These are phyloP conservation scores for Cephus cinctus DNA, from an alignment of 1,140 invertebrate genomes.

Conservation along the genomic window DNA sequence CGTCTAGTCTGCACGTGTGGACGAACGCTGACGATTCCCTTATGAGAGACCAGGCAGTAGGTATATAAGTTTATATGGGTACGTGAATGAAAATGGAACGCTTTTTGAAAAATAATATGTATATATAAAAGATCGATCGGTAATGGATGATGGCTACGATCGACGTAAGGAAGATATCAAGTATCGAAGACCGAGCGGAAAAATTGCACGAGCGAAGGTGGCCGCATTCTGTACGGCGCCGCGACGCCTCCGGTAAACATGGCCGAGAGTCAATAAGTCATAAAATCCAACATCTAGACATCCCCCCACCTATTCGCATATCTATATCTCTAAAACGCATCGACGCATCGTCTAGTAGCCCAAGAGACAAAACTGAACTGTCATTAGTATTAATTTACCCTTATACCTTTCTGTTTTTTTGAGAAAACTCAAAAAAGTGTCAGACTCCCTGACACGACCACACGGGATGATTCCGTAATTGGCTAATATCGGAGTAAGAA, in stretches of 20 bases:
- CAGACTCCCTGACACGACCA: constrained; percentile 18
- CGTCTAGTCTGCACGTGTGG: too few species aligned
- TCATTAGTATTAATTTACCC: too few species aligned
- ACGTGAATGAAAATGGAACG: too few species aligned
- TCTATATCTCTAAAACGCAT: constrained; percentile 16
- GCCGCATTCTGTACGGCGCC: constrained; percentile 42
- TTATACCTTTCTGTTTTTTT: too few species aligned
- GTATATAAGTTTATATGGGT: too few species aligned
- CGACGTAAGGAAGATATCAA: constrained; percentile 6
- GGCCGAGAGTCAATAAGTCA: constrained; percentile 45
- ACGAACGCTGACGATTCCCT: too few species aligned
- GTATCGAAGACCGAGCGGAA: too few species aligned
- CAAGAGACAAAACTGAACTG: too few species aligned
- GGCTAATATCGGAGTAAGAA: constrained; percentile 28
- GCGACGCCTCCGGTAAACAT: constrained; percentile 41
- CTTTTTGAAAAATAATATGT: too few species aligned
- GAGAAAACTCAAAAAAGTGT: too few species aligned
- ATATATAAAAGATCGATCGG: not conserved
- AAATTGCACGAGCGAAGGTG: constrained; percentile 18
- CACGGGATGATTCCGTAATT: constrained; percentile 34
- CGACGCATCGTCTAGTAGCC: too few species aligned
- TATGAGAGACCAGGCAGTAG: too few species aligned
- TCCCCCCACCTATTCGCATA: constrained; percentile 22
- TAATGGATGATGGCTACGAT: constrained; percentile 25
- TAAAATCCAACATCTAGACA: constrained; percentile 38